Evolutionary conservation across 2,888 invertebrate genomes (phyloP), one percentile per base, ranked within the genome.

Genomic region (Microctonus hyperodae): DNA sequence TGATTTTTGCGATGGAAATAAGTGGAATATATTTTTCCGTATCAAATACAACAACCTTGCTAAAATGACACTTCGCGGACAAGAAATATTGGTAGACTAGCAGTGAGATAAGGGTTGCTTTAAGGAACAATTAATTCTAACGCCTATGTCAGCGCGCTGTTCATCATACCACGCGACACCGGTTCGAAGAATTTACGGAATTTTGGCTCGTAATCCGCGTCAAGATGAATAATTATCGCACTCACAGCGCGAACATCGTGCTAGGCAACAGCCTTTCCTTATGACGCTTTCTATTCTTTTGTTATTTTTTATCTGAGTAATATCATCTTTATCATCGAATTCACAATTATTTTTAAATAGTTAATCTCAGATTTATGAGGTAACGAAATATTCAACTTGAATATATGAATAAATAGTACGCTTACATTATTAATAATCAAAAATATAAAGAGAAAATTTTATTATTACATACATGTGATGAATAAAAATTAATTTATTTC

Each of bases 141-240:
- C 55, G 35, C 44, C 44, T 55, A 44, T 50, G 51, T 64, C 65
- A 51, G 64, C 37, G 23, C 63, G 58, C 59, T 72, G 64, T 68
- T 69, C 67, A 69, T 69, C 70, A 73, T 70, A 70, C 56, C 69
- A 59, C 50, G 48, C 20, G 60, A 44, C 50, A 57, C 33, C 33
- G 69, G 67, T 69, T 73, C 68, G 69, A 70, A 68, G 73, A 73
- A 73, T 73, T 65, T 70, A 56, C 28, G 68, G 71, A 73, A 73
- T 73, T 70, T 70, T 33, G 65, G 67, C 67, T 67, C 65, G 70
- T 70, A 73, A 72, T 72, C 67, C 64, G 62, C 65, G 69, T 69
- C 69, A 67, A 55, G 64, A 70, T 72, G 70, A 73, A 72, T 72
- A 73, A 72, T 70, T 59, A 58, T 53, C 22, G 28, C 35, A 37